These are phyloP conservation scores for Acronicta psi DNA, from an alignment of 2,888 invertebrate genomes.

Conservation along the genomic window DNA sequence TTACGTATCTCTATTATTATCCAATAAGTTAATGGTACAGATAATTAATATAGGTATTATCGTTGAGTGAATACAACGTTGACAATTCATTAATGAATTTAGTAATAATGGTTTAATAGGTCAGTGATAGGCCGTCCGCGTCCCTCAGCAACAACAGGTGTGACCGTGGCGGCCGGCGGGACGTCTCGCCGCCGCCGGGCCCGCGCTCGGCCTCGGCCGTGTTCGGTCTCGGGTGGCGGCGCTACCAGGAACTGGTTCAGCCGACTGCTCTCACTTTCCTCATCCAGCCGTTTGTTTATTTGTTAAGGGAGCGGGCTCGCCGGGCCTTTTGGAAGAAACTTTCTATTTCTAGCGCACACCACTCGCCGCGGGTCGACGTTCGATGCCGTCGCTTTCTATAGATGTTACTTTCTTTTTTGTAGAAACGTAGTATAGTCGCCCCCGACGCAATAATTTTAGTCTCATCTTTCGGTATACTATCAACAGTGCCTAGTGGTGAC, in stretches of 20 bases:
- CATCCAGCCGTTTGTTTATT: slow-evolving; percentile 83
- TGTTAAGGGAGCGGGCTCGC: slow-evolving; percentile 81
- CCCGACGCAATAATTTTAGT: slow-evolving; percentile 68
- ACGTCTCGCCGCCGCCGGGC: too few species aligned
- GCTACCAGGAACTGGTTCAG: slow-evolving; percentile 76
- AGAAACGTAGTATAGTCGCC: slow-evolving; percentile 69
- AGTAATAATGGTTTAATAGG: slow-evolving; percentile 79
- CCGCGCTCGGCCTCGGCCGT: slow-evolving; percentile 39
- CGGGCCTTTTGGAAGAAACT: slow-evolving; percentile 82
- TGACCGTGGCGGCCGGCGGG: too few species aligned
- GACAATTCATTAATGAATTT: slow-evolving; percentile 66
- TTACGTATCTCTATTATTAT: slow-evolving; percentile 53
- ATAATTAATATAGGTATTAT: slow-evolving; percentile 62
- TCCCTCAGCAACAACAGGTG: slow-evolving; percentile 65
- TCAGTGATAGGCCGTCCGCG: slow-evolving; percentile 68
- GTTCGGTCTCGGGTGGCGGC: slow-evolving; percentile 46
- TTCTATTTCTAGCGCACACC: slow-evolving; percentile 86
- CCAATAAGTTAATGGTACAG: slow-evolving; percentile 62
- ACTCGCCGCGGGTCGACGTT: slow-evolving; percentile 84
- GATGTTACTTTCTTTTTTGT: slow-evolving; percentile 86
- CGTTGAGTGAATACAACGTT: slow-evolving; percentile 56
- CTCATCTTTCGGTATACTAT: slow-evolving; percentile 67
- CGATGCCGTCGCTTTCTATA: slow-evolving; percentile 85
- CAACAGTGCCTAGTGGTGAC: slow-evolving; percentile 52
- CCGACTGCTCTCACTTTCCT: slow-evolving; percentile 86